Evolutionary conservation across 2,888 invertebrate genomes (phyloP), one percentile per base, ranked within the genome.

Genomic region (Smittia sp.): DNA sequence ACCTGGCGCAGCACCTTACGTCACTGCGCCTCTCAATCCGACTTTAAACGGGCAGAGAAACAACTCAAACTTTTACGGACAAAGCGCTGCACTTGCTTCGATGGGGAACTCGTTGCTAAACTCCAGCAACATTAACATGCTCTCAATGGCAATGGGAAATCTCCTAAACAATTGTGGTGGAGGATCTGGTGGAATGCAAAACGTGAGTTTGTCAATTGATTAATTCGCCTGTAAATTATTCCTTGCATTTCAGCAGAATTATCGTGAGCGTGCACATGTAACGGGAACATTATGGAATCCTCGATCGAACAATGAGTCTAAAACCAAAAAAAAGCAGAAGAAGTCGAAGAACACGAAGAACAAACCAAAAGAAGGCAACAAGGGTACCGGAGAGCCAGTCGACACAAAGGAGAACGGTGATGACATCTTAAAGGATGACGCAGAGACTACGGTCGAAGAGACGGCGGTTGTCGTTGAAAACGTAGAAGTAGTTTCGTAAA

Each of bases 261-360:
- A 46, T 11, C 46, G 46, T 11, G 46, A 46, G 3, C 46, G 46
- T 13, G 11, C n/a, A 46, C 46, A 46, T 11, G 15, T 15, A n/a
- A 46, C 46, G n/a, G 46, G 46, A 46, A 46, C 46, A n/a, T 46
- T 46, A 11, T 46, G 46, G 46, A 46, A 46, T 46, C n/a, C 46
- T 46, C 46, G 46, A 46, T 3, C 15, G 11, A 38, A 38, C 46
- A 2, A 46, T 46, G 46, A 15, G 2, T 11, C 46, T 13, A 46
- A 46, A 11, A 46, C 46, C 15, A 46, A 46, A 46, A 46, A 46
- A n/a, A 46, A 46, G n/a, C 46, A 46, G 11, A 46, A 46, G 46
- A 46, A 46, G 46, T 46, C 46, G 15, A 46, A 46, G 15, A 46
- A 46, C 15, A 15, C 46, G 11, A 46, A 46, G n/a, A 46, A 46